phyloP scores from a whole-genome alignment of 2,888 invertebrate genomes.

The Trachelus stipa region DNA sequence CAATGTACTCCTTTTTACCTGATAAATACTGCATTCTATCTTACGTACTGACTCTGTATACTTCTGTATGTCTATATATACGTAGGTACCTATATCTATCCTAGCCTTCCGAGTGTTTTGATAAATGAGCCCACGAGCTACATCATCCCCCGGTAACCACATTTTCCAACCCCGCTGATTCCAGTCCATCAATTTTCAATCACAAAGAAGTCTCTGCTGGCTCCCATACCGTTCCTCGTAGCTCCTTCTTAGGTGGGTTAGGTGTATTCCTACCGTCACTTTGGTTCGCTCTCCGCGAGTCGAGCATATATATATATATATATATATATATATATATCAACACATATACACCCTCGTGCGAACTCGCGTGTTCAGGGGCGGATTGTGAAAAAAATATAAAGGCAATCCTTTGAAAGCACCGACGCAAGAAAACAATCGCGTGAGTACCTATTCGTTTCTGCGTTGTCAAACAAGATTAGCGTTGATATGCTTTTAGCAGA shows the following conservation, averaged over 20 bases:
- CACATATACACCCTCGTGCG: background rate
- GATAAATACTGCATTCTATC: background rate
- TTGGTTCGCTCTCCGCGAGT: background rate
- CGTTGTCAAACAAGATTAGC: background rate
- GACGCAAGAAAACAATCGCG: conserved; percentile 4
- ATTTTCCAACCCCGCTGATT: conserved; percentile 50
- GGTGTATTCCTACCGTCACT: background rate
- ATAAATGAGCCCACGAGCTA: conserved; percentile 48
- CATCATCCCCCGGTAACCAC: conserved; percentile 31
- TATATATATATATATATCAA: background rate
- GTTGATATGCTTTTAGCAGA: background rate
- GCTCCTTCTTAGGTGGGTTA: conserved; percentile 27
- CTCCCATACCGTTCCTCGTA: conserved; percentile 26
- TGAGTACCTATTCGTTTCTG: conserved; percentile 2
- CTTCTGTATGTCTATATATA: background rate
- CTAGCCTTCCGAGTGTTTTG: conserved; percentile 45
- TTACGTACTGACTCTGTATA: background rate
- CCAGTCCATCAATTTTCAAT: conserved; percentile 65
- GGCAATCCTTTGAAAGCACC: conserved; percentile 7
- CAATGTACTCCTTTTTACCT: background rate
- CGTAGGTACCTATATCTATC: background rate
- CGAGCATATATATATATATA: background rate
- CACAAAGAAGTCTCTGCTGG: conserved; percentile 53
- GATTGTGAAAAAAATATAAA: background rate
- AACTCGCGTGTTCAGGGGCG: background rate